phyloP scores from a whole-genome alignment of 2,888 invertebrate species.

The Trichopria drosophilae region DNA sequence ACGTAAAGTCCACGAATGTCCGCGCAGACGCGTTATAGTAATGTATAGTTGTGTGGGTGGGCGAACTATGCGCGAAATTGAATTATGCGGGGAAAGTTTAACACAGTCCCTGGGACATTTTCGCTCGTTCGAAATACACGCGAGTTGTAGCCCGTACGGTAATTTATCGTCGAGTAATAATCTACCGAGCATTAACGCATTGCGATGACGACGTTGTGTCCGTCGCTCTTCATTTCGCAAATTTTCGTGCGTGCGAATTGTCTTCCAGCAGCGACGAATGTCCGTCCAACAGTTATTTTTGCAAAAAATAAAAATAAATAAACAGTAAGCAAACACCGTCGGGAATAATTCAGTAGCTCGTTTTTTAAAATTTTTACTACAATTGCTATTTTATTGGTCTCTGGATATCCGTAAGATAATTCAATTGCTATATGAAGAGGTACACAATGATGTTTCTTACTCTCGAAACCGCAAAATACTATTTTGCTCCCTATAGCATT shows the following conservation, averaged over 20 bases:
- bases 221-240: slow-evolving; percentile 21
- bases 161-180: slow-evolving; percentile 40
- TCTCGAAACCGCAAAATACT: too few relatives aligned
- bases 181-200: slow-evolving; percentile 35
- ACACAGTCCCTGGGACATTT: slow-evolving; percentile 38
- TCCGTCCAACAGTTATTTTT: slow-evolving; percentile 21
- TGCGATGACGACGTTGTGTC: neutral
- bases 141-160: slow-evolving; percentile 31
- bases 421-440: too few relatives aligned
- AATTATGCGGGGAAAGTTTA: slow-evolving; percentile 39
- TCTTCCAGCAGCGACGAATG: neutral
- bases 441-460: too few relatives aligned
- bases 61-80: slow-evolving; percentile 37
- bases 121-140: slow-evolving; percentile 38
- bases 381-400: too few relatives aligned
- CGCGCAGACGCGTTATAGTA: too few relatives aligned
- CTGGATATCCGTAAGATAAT: too few relatives aligned
- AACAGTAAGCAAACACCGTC: too few relatives aligned
- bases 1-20: too few relatives aligned
- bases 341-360: too few relatives aligned
- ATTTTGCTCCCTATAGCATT: too few relatives aligned
- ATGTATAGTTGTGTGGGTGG: slow-evolving; percentile 23
- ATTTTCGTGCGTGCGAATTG: slow-evolving; percentile 4
- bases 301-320: too few relatives aligned
- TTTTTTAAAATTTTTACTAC: too few relatives aligned